Conservation (phyloP, 2,113 vertebrate genomes). For the Rhinolophus sinicus region DNA sequence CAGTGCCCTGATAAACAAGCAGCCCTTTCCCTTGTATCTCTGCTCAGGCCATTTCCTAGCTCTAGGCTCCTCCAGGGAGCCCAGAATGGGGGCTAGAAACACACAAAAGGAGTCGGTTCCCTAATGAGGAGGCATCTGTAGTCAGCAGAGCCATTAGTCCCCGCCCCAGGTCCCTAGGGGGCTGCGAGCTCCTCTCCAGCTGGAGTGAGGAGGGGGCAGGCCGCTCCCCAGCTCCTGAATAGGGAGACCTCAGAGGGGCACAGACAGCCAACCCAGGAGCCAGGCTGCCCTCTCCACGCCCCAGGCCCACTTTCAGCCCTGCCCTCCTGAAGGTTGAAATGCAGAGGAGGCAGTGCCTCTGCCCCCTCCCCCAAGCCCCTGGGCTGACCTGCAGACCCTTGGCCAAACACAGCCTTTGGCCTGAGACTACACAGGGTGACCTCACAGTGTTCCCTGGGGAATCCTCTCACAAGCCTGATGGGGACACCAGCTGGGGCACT, state of each 20-base stretch:
- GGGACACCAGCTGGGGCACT: background rate
- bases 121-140: constrained; percentile 78
- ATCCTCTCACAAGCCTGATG: background rate
- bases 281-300: background rate
- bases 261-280: background rate
- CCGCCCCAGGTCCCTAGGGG: constrained; percentile 57
- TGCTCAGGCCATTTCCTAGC: constrained; percentile 37
- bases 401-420: constrained; percentile 51
- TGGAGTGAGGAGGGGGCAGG: constrained; percentile 41
- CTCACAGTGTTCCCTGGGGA: background rate
- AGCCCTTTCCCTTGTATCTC: background rate
- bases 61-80: constrained; percentile 22
- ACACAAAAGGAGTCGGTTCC: constrained; percentile 64
- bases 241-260: background rate
- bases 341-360: background rate
- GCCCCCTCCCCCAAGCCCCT: too few relatives aligned
- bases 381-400: background rate
- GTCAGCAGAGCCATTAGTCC: constrained; percentile 66
- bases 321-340: background rate
- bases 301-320: background rate
- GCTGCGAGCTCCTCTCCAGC: constrained; percentile 35
- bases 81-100: constrained; percentile 33
- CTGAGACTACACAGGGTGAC: background rate
- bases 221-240: background rate
- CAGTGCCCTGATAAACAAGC: background rate